Percentiles rank a stretch among this genome's conserved stretches.
Conservation (phyloP, 2,888 invertebrate genomes). For the Cartodere bifasciata region DNA sequence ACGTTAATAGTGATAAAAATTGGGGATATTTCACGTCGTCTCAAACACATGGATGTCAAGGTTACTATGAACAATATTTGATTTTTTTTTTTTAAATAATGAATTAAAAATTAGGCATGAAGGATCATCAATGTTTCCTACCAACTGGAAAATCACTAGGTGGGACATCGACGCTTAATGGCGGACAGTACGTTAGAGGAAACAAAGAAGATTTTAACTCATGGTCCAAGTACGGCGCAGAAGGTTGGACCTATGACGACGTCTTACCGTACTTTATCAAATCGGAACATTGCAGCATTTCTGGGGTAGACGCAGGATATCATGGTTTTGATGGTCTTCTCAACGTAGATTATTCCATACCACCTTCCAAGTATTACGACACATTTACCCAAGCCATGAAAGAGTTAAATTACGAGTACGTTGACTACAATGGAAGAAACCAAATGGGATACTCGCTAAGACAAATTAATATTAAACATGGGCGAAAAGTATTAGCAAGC, state of each 20-base stretch:
- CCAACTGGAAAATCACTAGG: conserved; percentile 47
- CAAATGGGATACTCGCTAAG: conserved; percentile 10
- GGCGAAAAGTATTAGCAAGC: conserved; percentile 12
- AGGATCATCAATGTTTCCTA: conserved; percentile 34
- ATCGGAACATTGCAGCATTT: conserved; percentile 28
- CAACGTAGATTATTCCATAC: conserved; percentile 13
- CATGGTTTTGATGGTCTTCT: conserved; percentile 14
- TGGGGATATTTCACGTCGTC: conserved; percentile 18
- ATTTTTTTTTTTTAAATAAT: too few relatives aligned
- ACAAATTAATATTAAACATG: conserved; percentile 13
- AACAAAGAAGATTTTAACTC: conserved; percentile 46
- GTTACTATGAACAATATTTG: conserved; percentile 10
- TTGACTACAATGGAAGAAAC: conserved; percentile 15
- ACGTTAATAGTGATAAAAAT: conserved; percentile 13
- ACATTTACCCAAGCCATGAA: conserved; percentile 24
- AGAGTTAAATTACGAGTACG: conserved; percentile 9
- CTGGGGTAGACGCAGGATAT: conserved; percentile 25
- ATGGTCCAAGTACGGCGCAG: conserved; percentile 45
- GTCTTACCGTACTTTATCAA: conserved; percentile 35
- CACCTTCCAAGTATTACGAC: conserved; percentile 7
- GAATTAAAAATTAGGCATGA: conserved; percentile 22
- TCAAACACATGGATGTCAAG: conserved; percentile 16
- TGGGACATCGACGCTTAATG: conserved; percentile 47
- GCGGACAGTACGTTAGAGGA: conserved; percentile 48
- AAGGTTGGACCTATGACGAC: conserved; percentile 41